Percentiles rank a stretch among this genome's conserved stretches.
These are phyloP conservation scores for Yponomeuta malinellus DNA, from an alignment of 2,888 invertebrate species.

Conservation along the genomic window DNA sequence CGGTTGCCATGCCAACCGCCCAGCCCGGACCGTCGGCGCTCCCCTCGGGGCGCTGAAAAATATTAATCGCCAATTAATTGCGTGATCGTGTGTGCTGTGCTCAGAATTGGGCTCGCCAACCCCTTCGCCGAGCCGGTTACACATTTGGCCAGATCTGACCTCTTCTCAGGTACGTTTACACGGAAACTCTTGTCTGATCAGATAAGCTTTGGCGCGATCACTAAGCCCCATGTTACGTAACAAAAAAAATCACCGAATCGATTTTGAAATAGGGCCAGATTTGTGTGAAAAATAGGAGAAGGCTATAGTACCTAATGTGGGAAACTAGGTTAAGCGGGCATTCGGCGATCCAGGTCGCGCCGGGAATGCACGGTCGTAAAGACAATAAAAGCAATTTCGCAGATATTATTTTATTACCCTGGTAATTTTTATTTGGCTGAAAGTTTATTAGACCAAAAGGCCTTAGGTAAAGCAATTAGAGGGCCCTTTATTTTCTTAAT, in stretches of 20 bases:
- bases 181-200: not conserved
- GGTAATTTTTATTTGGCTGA: not conserved
- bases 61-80: conserved; percentile 73
- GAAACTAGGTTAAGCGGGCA: conserved; percentile 11
- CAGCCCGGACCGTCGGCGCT: conserved; percentile 61
- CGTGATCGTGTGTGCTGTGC: conserved; percentile 50
- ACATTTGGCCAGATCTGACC: not conserved
- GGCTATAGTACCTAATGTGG: not conserved
- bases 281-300: not conserved
- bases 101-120: not conserved
- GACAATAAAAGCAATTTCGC: conserved; percentile 10
- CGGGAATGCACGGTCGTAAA: conserved; percentile 6
- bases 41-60: conserved; percentile 49
- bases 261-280: not conserved
- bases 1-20: conserved; percentile 61
- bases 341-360: conserved; percentile 8
- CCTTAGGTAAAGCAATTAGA: not conserved
- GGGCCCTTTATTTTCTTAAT: not conserved
- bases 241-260: not conserved
- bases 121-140: not conserved
- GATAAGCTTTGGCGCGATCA: not conserved
- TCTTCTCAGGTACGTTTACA: not conserved
- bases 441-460: not conserved
- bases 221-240: not conserved
- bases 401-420: conserved; percentile 7